Evolutionary conservation across 2,888 invertebrate genomes (phyloP).

Genomic region (Habroteleia sp.): DNA sequence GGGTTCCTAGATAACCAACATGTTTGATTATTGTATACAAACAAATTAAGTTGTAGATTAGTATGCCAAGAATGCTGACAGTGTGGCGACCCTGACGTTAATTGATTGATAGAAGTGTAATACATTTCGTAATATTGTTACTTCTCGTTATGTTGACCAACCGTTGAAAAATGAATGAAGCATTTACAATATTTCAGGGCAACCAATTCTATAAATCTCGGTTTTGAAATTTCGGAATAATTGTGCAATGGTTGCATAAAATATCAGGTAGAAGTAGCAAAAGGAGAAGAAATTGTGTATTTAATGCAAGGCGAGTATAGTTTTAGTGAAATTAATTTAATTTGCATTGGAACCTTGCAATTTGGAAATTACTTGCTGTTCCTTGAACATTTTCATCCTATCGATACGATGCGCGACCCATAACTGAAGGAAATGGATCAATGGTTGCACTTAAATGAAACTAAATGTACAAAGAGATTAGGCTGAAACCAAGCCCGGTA

Average conservation of each 20-base stretch:
- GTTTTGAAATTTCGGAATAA: too few species aligned
- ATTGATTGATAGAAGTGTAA: constrained; percentile 29
- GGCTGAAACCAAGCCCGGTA: constrained; percentile 70
- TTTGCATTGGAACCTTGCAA: too few species aligned
- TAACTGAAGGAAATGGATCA: too few species aligned
- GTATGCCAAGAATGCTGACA: constrained; percentile 1
- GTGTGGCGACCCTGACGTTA: constrained; percentile 6
- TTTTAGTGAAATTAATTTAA: too few species aligned
- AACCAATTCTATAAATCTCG: too few species aligned
- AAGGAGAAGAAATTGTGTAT: too few species aligned
- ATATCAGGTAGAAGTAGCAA: too few species aligned
- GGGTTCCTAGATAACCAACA: constrained; percentile 15
- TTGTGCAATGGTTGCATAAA: too few species aligned
- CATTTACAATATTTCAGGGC: neutral
- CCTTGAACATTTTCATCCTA: too few species aligned
- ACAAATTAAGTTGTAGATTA: constrained; percentile 33
- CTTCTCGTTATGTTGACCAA: constrained; percentile 11
- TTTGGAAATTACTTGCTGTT: constrained; percentile 1
- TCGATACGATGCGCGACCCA: too few species aligned
- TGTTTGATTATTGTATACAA: constrained; percentile 42
- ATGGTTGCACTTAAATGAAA: constrained; percentile 26
- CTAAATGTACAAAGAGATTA: constrained; percentile 31
- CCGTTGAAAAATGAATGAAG: constrained; percentile 1
- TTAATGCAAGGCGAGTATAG: too few species aligned
- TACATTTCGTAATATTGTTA: constrained; percentile 19